Evolutionary conservation across 2,888 invertebrate genomes (phyloP), one percentile per base, ranked within the genome.

Genomic region (Drosophila dives): DNA sequence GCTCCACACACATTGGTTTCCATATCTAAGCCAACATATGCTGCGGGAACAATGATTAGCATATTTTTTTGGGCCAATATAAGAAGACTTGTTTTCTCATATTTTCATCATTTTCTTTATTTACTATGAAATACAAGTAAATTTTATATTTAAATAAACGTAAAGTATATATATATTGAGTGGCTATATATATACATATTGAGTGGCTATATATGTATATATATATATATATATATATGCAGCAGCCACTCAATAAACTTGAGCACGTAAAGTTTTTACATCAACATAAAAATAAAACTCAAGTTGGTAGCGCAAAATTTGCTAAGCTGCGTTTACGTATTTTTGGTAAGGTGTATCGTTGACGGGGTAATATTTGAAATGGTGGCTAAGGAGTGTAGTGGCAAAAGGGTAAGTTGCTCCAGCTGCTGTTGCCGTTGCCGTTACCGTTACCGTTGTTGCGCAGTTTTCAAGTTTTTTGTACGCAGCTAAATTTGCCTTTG

Each of bases 241-340:
- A 76, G 64, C 75, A 80, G 70, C 66, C 78, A 77, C 81, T 81
- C 83, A 83, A 81, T 81, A 81, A 81, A 80, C 68, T 83, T 81
- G 81, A 80, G 78, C 75, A 80, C 83, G 78, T 77, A 81, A 81
- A 81, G 72, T 81, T 81, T 81, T 75, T 81, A 81, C 81, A 81
- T 81, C 75, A 81, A 80, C 83, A 81, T 83, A 83, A 81, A 81
- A 81, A 82, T 80, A 81, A 80, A 81, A 83, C 72, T 81, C 80
- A 80, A 80, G 80, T 82, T 80, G 72, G 50, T 72, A 72, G 63
- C 67, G 75, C 72, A 80, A 83, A 80, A 83, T 83, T 80, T 81
- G 77, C 77, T 83, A 77, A 80, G 81, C 81, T 77, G 83, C 81
- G 75, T 83, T 83, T 71, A 81, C 81, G 77, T 77, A 69, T 67